A percentile compares a stretch with the other conserved stretches of the same genome.
phyloP scores from a whole-genome alignment of 37 sponge, comb jelly and placozoan species.

The Cladorhizidae sp. region DNA sequence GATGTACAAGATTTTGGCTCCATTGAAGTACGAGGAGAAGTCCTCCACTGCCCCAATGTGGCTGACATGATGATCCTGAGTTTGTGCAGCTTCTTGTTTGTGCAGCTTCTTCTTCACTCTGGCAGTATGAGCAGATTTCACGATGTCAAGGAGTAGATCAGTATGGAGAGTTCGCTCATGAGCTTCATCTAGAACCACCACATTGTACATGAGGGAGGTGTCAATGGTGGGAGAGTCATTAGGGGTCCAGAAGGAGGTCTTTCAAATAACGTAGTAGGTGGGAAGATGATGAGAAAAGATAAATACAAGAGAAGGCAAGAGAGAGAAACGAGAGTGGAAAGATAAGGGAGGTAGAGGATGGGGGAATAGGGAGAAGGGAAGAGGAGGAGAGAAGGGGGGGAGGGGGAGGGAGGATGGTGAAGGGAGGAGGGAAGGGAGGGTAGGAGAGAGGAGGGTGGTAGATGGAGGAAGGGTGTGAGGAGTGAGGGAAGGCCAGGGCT shows the following conservation, averaged over 20 bases:
- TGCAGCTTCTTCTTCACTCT: slow-evolving; percentile 27
- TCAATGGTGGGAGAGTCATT: neutral
- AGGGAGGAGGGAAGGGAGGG: too few relatives aligned
- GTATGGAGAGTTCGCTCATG: slow-evolving; percentile 96
- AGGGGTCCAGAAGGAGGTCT: too few relatives aligned
- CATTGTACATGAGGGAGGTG: slow-evolving; percentile 57
- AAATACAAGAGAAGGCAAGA: too few relatives aligned
- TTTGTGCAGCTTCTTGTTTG: too few relatives aligned
- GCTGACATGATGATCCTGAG: slow-evolving; percentile 93
- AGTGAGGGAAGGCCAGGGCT: too few relatives aligned
- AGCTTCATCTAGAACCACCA: slow-evolving; percentile 92
- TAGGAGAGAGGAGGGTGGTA: too few relatives aligned
- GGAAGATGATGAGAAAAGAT: too few relatives aligned
- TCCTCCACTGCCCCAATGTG: slow-evolving; percentile 84
- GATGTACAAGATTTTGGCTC: slow-evolving; percentile 89
- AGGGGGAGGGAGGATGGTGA: too few relatives aligned
- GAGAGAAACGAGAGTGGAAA: too few relatives aligned
- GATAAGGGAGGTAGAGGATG: neutral
- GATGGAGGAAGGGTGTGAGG: too few relatives aligned
- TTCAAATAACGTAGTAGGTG: too few relatives aligned
- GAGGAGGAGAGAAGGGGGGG: neutral
- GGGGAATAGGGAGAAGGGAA: neutral
- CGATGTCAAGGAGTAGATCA: slow-evolving; percentile 91
- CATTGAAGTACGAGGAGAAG: slow-evolving; percentile 82
- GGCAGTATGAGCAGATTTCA: slow-evolving; percentile 77